Base-by-base conservation (phyloP, 2,797 vertebrate genomes). In the Pterois miles region DNA sequence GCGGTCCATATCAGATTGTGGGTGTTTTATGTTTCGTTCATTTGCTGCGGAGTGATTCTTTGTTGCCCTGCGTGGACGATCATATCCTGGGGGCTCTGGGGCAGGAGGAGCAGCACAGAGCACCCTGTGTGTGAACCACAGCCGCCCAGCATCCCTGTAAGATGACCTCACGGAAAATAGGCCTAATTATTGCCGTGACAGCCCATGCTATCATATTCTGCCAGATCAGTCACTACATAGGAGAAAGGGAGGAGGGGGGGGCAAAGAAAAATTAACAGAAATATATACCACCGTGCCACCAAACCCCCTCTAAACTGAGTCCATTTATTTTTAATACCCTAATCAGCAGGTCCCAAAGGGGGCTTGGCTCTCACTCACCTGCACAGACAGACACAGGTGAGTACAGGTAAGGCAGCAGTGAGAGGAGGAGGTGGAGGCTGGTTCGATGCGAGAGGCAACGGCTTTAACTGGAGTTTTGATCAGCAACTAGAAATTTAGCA, bases 131-230 rank as follows among this genome's bases (percentile, higher is more conserved):
- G 93, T 91, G 94, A 94, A 95, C 95, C 94, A 94, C 93, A 95
- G 94, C 93, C 93, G 95, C 93, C 93, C 93, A 90, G 94, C 92
- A 89, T 93, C 92, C 91, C 93, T 94, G 95, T 95, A 96, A 96
- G 91, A 86, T 94, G 95, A 95, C 94, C 94, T 94, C 93, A 94
- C 70, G 94, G 95, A 95, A 96, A 95, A 96, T 95, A 92, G 92
- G 92, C 90, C 94, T 95, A 95, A 96, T 95, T 95, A 95, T 94
- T 93, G 93, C 92, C 86, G 93, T 95, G 94, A 96, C 94, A 94
- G 94, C 89, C 93, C 84, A 65, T 83, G 93, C 94, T 95, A 95
- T 95, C 95, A 95, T 95, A 95, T 95, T 95, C 95, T 91, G 92
- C 92, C 90, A 92, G 93, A 94, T 94, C 93, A 94, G 93, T 93